Evolutionary conservation across 1,140 invertebrate species (phyloP).

Genomic region (Pararge aegeria): DNA sequence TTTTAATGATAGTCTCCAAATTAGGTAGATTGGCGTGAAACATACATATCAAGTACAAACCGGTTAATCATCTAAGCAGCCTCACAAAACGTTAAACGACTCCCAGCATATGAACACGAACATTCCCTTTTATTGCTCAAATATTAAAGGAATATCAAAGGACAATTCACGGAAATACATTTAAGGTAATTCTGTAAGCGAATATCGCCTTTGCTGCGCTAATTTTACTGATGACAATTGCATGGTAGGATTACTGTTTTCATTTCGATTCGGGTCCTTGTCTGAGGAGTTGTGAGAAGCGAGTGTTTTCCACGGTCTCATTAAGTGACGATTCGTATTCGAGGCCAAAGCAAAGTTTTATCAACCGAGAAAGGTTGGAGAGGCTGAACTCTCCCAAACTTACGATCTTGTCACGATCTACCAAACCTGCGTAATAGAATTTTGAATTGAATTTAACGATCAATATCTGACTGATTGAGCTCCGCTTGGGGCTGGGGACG

Average conservation of each 20-base stretch:
- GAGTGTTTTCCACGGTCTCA: constrained; percentile 72
- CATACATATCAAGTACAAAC: neutral
- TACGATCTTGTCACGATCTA: constrained; percentile 9
- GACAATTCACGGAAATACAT: constrained; percentile 45
- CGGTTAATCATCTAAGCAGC: constrained; percentile 2
- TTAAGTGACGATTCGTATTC: constrained; percentile 69
- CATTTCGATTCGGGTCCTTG: constrained; percentile 25
- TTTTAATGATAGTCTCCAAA: too few relatives aligned
- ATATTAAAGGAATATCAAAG: constrained; percentile 67
- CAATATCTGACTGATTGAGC: neutral
- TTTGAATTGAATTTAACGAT: constrained; percentile 5
- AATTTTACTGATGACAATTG: neutral
- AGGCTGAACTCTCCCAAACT: constrained; percentile 40
- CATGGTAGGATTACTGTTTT: constrained; percentile 12
- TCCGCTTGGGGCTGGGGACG: neutral
- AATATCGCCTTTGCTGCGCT: neutral
- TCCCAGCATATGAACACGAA: constrained; percentile 40
- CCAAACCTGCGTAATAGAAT: constrained; percentile 1
- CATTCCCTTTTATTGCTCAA: constrained; percentile 62
- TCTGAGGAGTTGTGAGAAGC: constrained; percentile 49
- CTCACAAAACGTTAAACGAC: neutral
- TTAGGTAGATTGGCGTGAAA: neutral
- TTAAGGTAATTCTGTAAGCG: constrained; percentile 15
- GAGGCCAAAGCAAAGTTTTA: constrained; percentile 35
- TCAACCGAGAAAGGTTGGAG: constrained; percentile 40